Evolutionary conservation across 2,797 vertebrate species (phyloP), one percentile per base, ranked within the genome.

Genomic region (Sylvilagus floridanus): DNA sequence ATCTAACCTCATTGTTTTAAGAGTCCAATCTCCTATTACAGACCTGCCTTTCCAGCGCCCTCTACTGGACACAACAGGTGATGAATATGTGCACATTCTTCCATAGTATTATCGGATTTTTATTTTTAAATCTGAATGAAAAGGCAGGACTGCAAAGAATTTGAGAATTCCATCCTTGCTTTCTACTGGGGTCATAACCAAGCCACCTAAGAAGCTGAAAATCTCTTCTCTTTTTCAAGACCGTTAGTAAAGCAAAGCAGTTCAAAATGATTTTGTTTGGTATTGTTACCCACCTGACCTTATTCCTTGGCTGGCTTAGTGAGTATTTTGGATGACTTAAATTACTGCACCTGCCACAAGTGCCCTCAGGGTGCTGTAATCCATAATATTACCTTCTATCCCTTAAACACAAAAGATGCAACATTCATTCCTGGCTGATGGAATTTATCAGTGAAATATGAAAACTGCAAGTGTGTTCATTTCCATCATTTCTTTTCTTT

Each of bases 391-490:
- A n/a, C 30, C 63, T 90, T 84, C 65, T 88, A 76, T 52, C 35
- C 30, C 65, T 94, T 77, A 81, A 91, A 81, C 11, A 71, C 57
- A 87, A 84, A 77, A 76, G 73, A 97, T 96, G 77, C 88, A 21
- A 1, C 17, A 96, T 97, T 97, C 63, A 93, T 96, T 97, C 69
- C 37, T 72, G 13, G 28, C 26, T 96, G 62, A 97, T 96, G 88
- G 63, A 98, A 97, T 97, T 95, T 96, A 97, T 97, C 90, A 97
- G 63, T 69, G 63, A 90, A 42, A 88, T 63, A 54, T 96, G 95
- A 96, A 98, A 97, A 97, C 75, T 81, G 2, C 75, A 95, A 94
- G 71, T 76, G 54, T 96, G 89, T 97, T 97, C 93, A 96, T 97
- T 52, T 95, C 30, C 66, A 87, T 96, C 12, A 5, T 96, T 96